Evolutionary conservation across 1,140 invertebrate genomes (phyloP).

Genomic region (Drosophila sturtevanti): DNA sequence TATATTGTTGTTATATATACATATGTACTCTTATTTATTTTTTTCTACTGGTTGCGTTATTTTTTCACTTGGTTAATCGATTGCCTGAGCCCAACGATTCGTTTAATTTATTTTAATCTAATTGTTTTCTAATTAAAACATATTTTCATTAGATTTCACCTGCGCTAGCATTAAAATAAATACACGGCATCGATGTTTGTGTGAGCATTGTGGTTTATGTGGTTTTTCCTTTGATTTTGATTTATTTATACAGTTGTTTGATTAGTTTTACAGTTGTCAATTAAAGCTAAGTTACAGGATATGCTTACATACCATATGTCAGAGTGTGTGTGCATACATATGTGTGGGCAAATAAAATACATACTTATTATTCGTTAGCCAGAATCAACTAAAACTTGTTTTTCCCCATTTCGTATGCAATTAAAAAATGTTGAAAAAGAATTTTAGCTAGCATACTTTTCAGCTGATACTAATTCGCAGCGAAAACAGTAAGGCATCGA

Average conservation of each 20-base stretch:
- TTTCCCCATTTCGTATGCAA: not conserved
- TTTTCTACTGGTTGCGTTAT: constrained; percentile 30
- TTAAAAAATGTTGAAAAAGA: not conserved
- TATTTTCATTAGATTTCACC: constrained; percentile 68
- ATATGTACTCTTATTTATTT: constrained; percentile 39
- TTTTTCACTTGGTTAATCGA: constrained; percentile 56
- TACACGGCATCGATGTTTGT: not conserved
- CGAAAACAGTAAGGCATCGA: constrained; percentile 14
- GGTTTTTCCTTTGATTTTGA: constrained; percentile 20
- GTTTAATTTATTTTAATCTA: constrained; percentile 81
- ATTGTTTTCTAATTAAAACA: constrained; percentile 77
- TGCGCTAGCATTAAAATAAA: constrained; percentile 26
- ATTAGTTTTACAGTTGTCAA: constrained; percentile 32
- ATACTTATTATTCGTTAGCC: not conserved
- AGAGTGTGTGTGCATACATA: too few relatives aligned
- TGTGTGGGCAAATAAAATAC: too few relatives aligned
- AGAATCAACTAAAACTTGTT: not conserved
- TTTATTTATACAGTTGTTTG: constrained; percentile 29
- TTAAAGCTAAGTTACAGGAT: not conserved
- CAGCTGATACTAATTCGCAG: constrained; percentile 17
- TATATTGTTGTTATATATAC: constrained; percentile 16
- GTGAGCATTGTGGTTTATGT: constrained; percentile 14
- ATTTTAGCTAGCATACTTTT: constrained; percentile 47
- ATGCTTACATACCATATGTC: not conserved
- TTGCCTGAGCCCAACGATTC: constrained; percentile 72